phyloP scores from a whole-genome alignment of 2,113 vertebrate species.

The Vidua chalybeata region DNA sequence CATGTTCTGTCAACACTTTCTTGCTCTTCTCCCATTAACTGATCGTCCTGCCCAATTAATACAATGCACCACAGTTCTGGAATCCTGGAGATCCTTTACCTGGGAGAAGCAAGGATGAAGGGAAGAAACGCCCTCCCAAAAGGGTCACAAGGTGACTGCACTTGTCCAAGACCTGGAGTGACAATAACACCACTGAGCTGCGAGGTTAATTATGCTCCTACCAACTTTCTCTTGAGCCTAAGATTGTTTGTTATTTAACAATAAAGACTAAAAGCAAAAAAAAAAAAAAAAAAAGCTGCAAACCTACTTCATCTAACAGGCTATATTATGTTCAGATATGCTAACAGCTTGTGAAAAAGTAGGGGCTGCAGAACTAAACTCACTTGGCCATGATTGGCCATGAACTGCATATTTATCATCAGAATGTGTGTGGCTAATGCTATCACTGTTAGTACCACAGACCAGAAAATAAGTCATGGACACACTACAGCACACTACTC shows the following conservation, averaged over 20 bases:
- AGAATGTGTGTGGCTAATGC: slow-evolving; percentile 1
- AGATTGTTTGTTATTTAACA: neutral
- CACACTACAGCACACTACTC: neutral
- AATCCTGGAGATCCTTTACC: slow-evolving; percentile 57
- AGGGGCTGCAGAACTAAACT: slow-evolving; percentile 8
- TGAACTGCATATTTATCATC: neutral
- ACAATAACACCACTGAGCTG: neutral
- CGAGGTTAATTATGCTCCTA: slow-evolving; percentile 44
- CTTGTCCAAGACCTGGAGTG: neutral
- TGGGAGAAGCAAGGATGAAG: slow-evolving; percentile 20
- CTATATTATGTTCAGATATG: neutral
- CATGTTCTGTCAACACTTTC: slow-evolving; percentile 75
- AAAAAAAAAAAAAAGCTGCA: neutral
- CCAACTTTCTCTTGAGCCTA: neutral
- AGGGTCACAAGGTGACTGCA: slow-evolving; percentile 5
- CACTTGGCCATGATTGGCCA: neutral
- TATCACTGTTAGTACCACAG: neutral
- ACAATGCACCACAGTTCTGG: slow-evolving; percentile 43
- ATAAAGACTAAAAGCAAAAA: neutral
- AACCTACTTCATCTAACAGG: neutral
- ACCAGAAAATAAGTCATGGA: neutral
- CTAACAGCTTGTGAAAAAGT: neutral
- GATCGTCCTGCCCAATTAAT: slow-evolving; percentile 77
- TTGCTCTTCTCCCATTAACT: slow-evolving; percentile 75
- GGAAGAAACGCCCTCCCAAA: neutral